Conservation (phyloP, 2,797 vertebrate species). For the Cercopithecus petaurista region DNA sequence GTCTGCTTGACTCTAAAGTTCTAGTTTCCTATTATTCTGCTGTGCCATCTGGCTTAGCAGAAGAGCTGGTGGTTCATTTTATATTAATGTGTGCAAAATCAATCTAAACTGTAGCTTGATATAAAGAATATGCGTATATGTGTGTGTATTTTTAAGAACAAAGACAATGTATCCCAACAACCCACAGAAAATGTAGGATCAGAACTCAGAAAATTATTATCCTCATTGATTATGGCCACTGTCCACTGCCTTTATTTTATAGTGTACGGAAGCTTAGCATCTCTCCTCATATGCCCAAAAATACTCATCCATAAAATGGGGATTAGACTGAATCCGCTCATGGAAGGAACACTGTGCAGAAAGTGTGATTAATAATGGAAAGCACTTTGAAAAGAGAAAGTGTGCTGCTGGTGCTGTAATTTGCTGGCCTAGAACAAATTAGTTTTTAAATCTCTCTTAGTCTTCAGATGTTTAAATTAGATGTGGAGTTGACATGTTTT, state of each 20-base stretch:
- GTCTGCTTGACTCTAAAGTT: neutral
- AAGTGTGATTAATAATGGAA: conserved; percentile 38
- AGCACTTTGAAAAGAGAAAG: conserved; percentile 19
- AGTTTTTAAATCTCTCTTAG: conserved; percentile 49
- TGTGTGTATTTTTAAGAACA: neutral
- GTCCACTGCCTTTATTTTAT: neutral
- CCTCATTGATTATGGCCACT: neutral
- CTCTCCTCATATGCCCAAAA: neutral
- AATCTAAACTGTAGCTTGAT: neutral
- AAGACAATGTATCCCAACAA: neutral
- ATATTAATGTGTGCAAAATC: neutral
- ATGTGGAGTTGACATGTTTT: conserved; percentile 24
- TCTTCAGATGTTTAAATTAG: conserved; percentile 48
- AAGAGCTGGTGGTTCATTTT: neutral
- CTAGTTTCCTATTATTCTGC: neutral
- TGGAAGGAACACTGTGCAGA: neutral
- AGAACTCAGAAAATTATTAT: neutral
- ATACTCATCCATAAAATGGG: neutral
- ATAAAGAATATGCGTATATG: neutral
- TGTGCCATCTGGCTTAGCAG: neutral
- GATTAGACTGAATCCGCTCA: neutral
- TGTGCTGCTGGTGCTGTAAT: neutral
- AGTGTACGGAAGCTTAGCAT: neutral
- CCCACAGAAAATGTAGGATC: neutral
- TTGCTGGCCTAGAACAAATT: conserved; percentile 40